Percentiles rank a stretch among this genome's conserved stretches.
phyloP scores from a whole-genome alignment of 2,797 vertebrate species.

The Botia kubotai region DNA sequence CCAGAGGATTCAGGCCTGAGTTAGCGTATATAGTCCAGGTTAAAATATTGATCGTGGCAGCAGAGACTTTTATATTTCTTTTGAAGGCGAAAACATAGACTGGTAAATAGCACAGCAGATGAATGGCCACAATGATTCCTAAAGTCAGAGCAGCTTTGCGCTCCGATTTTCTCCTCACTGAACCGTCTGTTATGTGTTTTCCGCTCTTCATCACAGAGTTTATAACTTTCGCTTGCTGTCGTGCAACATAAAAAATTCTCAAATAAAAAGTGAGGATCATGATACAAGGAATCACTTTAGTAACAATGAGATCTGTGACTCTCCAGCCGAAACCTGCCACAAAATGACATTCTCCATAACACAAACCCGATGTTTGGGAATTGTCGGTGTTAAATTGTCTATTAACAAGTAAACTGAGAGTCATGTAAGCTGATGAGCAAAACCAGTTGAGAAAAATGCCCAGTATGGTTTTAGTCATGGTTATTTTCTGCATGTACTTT shows the following conservation, averaged over 20 bases:
- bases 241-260: not conserved
- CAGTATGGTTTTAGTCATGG: not conserved
- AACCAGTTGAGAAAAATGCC: slow-evolving; percentile 11
- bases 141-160: slow-evolving; percentile 22
- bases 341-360: not conserved
- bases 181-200: no score
- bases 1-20: slow-evolving; percentile 1
- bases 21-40: not conserved
- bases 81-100: not conserved
- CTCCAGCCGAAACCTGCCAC: not conserved
- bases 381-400: not conserved
- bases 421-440: not conserved
- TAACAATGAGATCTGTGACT: not conserved
- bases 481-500: slow-evolving; percentile 37
- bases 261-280: not conserved
- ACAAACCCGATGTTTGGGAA: not conserved
- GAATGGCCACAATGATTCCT: slow-evolving; percentile 29
- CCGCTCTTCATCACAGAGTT: no score
- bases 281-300: not conserved
- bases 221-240: not conserved
- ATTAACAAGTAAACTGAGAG: not conserved
- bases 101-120: slow-evolving; percentile 7
- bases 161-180: slow-evolving; percentile 14
- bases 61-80: not conserved
- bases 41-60: not conserved